phyloP scores from a whole-genome alignment of 2,888 invertebrate species.

The Morinoia aosen region DNA sequence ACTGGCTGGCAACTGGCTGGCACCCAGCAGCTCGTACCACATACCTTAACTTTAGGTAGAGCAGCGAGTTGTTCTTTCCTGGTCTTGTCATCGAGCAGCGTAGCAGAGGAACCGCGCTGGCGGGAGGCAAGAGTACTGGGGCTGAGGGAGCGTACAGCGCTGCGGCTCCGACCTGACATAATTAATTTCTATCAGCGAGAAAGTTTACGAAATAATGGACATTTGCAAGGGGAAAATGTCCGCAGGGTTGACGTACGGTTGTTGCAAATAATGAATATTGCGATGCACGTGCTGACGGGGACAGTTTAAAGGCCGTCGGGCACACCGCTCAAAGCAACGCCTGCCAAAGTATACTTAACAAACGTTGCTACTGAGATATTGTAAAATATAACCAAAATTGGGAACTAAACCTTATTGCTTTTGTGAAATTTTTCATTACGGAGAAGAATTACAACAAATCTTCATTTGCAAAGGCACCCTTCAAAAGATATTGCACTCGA shows the following conservation, averaged over 20 bases:
- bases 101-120: slow-evolving; percentile 35
- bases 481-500: no score
- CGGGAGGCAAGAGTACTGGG: not conserved
- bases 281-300: not conserved
- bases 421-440: no score
- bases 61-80: slow-evolving; percentile 63
- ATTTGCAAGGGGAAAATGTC: not conserved
- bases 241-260: not conserved
- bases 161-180: slow-evolving; percentile 19
- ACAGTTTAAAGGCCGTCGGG: not conserved
- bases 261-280: not conserved
- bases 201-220: not conserved
- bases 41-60: slow-evolving; percentile 67
- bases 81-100: slow-evolving; percentile 59
- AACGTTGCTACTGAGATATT: no score
- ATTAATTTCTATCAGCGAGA: not conserved
- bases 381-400: no score
- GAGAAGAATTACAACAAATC: no score
- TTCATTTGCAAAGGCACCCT: no score
- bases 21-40: not conserved
- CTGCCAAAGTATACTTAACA: not conserved
- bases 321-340: not conserved
- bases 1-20: not conserved
- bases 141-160: slow-evolving; percentile 29
- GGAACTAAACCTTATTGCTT: no score